These are phyloP conservation scores for Apotomis capreana DNA, from an alignment of 2,888 invertebrate species.

Conservation along the genomic window DNA sequence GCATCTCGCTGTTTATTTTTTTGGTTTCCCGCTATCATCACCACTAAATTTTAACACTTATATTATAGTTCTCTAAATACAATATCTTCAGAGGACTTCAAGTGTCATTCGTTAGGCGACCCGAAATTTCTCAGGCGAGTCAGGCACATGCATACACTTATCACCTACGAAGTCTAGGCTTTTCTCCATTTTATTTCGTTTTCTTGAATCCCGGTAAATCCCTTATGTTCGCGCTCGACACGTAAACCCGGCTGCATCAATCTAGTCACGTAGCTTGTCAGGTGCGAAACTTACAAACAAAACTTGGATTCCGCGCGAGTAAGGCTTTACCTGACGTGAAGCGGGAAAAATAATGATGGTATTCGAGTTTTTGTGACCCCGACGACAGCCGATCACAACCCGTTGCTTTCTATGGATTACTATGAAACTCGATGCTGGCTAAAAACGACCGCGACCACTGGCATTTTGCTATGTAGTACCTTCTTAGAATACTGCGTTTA, in stretches of 20 bases:
- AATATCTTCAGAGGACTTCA: neutral
- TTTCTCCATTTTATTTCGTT: constrained; percentile 26
- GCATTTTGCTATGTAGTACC: too few species aligned
- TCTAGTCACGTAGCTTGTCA: constrained; percentile 42
- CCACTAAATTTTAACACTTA: too few species aligned
- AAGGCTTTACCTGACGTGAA: constrained; percentile 12
- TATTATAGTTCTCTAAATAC: too few species aligned
- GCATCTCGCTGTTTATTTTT: too few species aligned
- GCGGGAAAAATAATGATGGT: constrained; percentile 1
- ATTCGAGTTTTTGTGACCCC: too few species aligned
- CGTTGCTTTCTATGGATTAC: too few species aligned
- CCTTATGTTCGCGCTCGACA: constrained; percentile 34
- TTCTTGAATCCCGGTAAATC: constrained; percentile 29
- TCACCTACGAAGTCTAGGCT: constrained; percentile 3
- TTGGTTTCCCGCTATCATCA: too few species aligned
- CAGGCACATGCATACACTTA: constrained; percentile 6
- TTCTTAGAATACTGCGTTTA: too few species aligned
- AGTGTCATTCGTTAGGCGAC: neutral
- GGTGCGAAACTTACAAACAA: constrained; percentile 39
- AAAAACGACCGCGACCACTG: too few species aligned
- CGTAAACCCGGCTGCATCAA: constrained; percentile 32
- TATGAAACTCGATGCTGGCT: too few species aligned
- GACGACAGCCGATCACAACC: too few species aligned
- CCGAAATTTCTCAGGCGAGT: constrained; percentile 7
- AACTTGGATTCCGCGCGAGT: constrained; percentile 24